phyloP scores from a whole-genome alignment of 2,797 vertebrate genomes.

The Malurus leucopterus region DNA sequence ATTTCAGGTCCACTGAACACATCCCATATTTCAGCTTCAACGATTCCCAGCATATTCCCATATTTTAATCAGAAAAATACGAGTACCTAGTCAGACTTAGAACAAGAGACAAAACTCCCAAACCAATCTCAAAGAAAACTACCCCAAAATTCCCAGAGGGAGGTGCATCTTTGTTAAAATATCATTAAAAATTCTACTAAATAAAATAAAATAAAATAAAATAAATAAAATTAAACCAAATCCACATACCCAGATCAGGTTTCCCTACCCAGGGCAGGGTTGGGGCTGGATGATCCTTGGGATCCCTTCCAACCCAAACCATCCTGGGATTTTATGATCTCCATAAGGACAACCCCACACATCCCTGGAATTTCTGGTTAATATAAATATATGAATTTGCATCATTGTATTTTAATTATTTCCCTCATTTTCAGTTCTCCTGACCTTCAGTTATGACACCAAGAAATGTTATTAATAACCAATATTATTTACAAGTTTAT shows the following conservation, averaged over 20 bases:
- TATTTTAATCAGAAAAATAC: not conserved
- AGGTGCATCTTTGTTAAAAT: not conserved
- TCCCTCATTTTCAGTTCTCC: not conserved
- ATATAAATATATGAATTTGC: not conserved
- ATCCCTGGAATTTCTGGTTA: not conserved
- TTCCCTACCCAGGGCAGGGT: not conserved
- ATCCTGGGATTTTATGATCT: not conserved
- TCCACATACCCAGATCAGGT: not conserved
- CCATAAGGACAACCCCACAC: not conserved
- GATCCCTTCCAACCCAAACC: not conserved
- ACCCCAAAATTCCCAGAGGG: not conserved
- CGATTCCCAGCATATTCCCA: not conserved
- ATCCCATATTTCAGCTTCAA: not conserved
- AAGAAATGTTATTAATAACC: not conserved
- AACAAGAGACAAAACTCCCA: not conserved
- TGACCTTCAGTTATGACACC: not conserved
- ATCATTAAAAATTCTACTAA: rapidly evolving
- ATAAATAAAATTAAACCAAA: not conserved
- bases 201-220: not conserved
- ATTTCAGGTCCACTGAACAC: not conserved
- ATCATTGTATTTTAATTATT: not conserved
- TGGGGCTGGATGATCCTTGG: not conserved
- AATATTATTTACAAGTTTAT: not conserved
- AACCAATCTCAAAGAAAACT: not conserved
- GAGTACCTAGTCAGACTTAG: not conserved